Evolutionary conservation across 2,888 invertebrate genomes (phyloP), one percentile per base, ranked within the genome.

Genomic region (Cantharis rustica): DNA sequence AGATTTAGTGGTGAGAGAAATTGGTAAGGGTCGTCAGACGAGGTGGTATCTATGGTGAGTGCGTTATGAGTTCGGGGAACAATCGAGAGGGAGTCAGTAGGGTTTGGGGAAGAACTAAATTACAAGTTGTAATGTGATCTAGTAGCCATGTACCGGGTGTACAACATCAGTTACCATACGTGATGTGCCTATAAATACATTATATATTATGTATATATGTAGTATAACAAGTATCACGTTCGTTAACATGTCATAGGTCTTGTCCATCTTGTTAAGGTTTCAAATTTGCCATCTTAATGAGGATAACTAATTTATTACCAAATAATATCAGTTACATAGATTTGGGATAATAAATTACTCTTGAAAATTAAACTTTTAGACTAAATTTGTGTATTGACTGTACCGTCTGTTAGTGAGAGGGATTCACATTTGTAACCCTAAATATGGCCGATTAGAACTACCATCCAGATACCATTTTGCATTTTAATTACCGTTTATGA

Each of bases 121-220:
- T 85, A 85, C 85, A 84, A 84, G 82, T 83, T 83, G 86, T 85
- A 85, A 85, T 86, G 85, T 84, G 85, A 86, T 85, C 85, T 84
- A 83, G 80, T 83, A 82, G 82, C 82, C 82, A 81, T 84, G 85
- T 84, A 83, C 85, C 86, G 84, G 84, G 83, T 86, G 86, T 81
- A 82, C 82, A 85, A 85, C 86, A 86, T 83, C 85, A 84, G 86
- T 86, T 85, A 84, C 85, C 81, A 84, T 83, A 86, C 86, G 86
- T 86, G 86, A 86, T 85, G 83, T 79, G 85, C 83, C 81, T 85
- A 83, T 85, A 85, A 85, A 85, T 84, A 85, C 84, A 82, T 82
- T 82, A 84, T 83, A 84, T 83, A 82, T 83, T 83, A 83, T 83
- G 82, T 80, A 84, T 84, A 82, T 83, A 84, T 84, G 82, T 83